A percentile compares a stretch with the other conserved stretches of the same genome.
Evolutionary conservation across 2,797 vertebrate species (phyloP).

Genomic region (Poeciliopsis paucimaculata): DNA sequence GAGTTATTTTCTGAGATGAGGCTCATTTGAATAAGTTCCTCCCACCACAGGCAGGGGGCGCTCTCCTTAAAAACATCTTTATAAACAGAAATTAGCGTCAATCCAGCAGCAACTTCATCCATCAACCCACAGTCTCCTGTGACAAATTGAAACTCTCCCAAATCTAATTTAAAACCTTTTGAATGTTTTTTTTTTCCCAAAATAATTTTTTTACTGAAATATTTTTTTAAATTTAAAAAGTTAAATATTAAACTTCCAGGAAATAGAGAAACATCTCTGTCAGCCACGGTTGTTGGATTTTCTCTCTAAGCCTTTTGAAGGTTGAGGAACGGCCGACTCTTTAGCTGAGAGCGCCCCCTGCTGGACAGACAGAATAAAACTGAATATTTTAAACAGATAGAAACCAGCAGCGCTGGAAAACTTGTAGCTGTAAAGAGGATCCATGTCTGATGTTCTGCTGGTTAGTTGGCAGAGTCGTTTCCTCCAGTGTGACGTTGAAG

Average conservation of each 20-base stretch:
- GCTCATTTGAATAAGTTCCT: neutral
- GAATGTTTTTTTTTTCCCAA: neutral
- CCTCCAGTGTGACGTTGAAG: neutral
- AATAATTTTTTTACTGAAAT: no score
- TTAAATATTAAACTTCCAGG: neutral
- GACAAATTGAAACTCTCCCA: neutral
- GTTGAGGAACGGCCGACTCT: neutral
- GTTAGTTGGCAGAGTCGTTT: neutral
- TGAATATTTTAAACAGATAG: neutral
- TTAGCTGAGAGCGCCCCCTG: slow-evolving; percentile 1
- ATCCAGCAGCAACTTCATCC: neutral
- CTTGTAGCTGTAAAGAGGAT: no score
- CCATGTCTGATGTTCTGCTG: neutral
- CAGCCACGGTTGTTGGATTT: neutral
- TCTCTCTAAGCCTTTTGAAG: neutral
- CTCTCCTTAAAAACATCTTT: neutral
- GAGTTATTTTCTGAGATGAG: neutral
- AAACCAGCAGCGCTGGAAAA: no score
- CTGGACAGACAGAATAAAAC: neutral
- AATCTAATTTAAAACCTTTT: neutral
- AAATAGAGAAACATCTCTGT: neutral
- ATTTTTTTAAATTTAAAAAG: no score
- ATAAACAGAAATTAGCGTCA: neutral
- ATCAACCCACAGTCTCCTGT: no score
- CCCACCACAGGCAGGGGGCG: neutral